These are phyloP conservation scores for Hypotaenidia philippensis DNA, from an alignment of 2,797 vertebrate species.

Conservation along the genomic window DNA sequence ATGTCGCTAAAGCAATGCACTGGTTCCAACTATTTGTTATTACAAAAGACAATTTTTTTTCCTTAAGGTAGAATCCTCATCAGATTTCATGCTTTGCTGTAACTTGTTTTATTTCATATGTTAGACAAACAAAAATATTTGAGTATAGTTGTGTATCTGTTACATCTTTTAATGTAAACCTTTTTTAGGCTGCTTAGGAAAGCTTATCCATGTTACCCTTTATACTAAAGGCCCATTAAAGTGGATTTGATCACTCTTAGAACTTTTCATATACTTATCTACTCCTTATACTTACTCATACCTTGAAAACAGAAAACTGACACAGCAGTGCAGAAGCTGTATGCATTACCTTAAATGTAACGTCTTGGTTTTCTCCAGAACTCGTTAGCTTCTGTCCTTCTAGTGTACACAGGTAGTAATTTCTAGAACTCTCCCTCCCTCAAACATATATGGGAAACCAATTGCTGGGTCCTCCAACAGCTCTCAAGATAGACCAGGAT, in stretches of 20 bases:
- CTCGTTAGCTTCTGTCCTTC: background rate
- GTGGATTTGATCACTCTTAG: background rate
- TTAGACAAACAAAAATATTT: conserved; percentile 79
- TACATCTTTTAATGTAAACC: conserved; percentile 36
- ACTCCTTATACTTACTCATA: too few relatives aligned
- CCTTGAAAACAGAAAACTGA: background rate
- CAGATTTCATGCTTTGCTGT: conserved; percentile 81
- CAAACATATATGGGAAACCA: background rate
- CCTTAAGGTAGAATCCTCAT: conserved; percentile 84
- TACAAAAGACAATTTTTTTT: conserved; percentile 78
- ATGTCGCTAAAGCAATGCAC: conserved; percentile 81
- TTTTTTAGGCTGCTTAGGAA: conserved; percentile 21
- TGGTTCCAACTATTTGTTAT: conserved; percentile 82
- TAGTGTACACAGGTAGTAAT: accelerated
- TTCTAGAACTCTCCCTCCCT: background rate
- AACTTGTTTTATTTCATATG: conserved; percentile 81
- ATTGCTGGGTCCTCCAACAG: background rate
- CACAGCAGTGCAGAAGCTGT: background rate
- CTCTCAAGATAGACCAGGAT: background rate
- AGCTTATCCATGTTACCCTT: background rate
- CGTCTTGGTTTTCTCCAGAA: background rate
- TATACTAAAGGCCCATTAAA: background rate
- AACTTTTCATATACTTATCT: background rate
- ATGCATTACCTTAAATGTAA: background rate
- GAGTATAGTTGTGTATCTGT: conserved; percentile 34